Conservation (phyloP, 2,113 vertebrate genomes). For the Varanus salvator region DNA sequence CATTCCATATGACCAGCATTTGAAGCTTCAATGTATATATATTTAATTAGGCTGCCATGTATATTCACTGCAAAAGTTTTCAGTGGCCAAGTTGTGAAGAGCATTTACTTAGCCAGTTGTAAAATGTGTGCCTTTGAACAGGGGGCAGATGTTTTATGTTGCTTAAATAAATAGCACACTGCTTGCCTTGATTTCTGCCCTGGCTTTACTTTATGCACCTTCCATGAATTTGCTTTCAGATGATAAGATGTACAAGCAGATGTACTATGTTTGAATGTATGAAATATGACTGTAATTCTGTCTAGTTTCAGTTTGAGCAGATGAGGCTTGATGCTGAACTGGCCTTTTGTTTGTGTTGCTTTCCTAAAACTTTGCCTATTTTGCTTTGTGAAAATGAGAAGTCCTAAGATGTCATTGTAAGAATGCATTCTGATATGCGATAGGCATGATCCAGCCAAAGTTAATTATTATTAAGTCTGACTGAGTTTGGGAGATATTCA, state of each 20-base stretch:
- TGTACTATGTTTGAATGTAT: background rate
- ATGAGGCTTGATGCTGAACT: background rate
- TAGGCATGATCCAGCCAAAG: background rate
- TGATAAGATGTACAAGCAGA: background rate
- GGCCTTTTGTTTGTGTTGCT: background rate
- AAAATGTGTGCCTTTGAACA: background rate
- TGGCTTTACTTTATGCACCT: background rate
- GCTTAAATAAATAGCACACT: background rate
- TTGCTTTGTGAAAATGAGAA: slow-evolving; percentile 1
- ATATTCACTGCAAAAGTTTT: background rate
- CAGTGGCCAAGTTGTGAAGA: background rate
- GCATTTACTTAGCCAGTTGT: background rate
- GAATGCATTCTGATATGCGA: background rate
- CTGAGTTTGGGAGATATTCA: background rate
- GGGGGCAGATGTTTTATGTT: background rate
- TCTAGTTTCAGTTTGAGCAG: background rate
- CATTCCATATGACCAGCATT: background rate
- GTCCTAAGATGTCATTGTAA: background rate
- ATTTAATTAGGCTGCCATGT: background rate
- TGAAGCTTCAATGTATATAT: background rate
- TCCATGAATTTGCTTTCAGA: background rate
- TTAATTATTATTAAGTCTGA: background rate
- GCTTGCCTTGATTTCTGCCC: background rate
- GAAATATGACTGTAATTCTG: background rate
- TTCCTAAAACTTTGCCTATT: background rate